Evolutionary conservation across 2,113 vertebrate genomes (phyloP), one percentile per base, ranked within the genome.

Genomic region (Rhea pennata): DNA sequence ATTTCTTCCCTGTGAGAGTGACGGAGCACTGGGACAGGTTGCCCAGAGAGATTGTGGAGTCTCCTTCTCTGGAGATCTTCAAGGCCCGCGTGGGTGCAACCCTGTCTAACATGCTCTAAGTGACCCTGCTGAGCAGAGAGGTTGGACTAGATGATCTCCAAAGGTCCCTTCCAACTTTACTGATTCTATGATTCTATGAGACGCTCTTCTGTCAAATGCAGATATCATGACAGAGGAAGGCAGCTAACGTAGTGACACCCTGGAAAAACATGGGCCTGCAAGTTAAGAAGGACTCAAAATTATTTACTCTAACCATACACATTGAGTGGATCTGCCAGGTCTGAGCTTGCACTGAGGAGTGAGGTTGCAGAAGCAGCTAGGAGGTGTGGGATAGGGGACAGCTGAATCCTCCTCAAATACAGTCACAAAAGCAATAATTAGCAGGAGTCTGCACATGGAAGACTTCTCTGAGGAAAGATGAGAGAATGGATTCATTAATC

Each of bases 351-450:
- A 53, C 59, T 31, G 44, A 44, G 79, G 16, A 13, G 10, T 1
- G 1, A 29, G 12, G 65, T 58, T 58, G 42, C 48, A 56, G 31
- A 14, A 48, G 11, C n/a, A 42, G 12, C 29, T 61, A 31, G 21
- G 27, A 58, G 36, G 31, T 67, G 15, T 0, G 0, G 24, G 15
- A 17, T 19, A 58, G 29, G 19, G 19, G 10, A 36, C 16, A 70
- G 20, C 42, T 17, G 36, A 27, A 23, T 64, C 42, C 42, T 79
- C 48, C 10, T 20, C 24, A 64, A 56, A 51, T 33, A 62, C 5
- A 50, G 40, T 19, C 19, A 44, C 15, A 20, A 26, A 26, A n/a
- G 21, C 53, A 29, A n/a, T 33, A 66, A 24, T 53, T 48, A 54
- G 24, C 29, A 92, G n/a, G 29, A 61, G 61, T 54, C 75, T 76